phyloP scores from a whole-genome alignment of 2,113 vertebrate species.

The Xiphophorus maculatus region DNA sequence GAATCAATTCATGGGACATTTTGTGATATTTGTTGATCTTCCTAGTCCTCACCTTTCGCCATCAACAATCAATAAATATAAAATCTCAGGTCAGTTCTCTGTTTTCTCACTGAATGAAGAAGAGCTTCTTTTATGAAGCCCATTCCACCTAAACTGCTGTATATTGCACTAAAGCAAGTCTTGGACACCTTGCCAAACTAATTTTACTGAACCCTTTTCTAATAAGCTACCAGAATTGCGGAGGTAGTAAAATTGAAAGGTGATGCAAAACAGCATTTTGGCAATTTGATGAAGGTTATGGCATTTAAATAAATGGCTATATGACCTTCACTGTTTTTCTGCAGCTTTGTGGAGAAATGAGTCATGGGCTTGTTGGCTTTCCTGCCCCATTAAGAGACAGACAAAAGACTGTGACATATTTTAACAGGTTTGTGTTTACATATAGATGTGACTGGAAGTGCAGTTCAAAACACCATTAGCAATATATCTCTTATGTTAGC shows the following conservation, averaged over 20 bases:
- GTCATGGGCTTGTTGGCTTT: neutral
- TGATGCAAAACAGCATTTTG: neutral
- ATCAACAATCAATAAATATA: slow-evolving; percentile 10
- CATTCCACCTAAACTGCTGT: neutral
- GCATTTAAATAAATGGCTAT: neutral
- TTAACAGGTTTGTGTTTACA: neutral
- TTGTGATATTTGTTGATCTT: slow-evolving; percentile 1
- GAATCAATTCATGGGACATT: slow-evolving; percentile 12
- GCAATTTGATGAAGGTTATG: neutral
- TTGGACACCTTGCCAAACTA: neutral
- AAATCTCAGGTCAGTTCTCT: neutral
- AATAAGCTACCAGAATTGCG: neutral
- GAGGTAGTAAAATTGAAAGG: neutral
- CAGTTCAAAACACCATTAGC: neutral
- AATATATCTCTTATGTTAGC: too few relatives aligned
- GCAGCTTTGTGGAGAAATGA: neutral
- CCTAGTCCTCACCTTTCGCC: neutral
- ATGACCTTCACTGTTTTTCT: neutral
- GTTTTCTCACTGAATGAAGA: neutral
- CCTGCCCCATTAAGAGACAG: neutral
- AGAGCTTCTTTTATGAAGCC: neutral
- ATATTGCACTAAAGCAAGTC: neutral
- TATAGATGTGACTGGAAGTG: neutral
- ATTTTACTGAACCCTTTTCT: neutral
- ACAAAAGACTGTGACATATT: neutral